These are phyloP conservation scores for Ips typographus DNA, from an alignment of 1,140 invertebrate species.

Conservation along the genomic window DNA sequence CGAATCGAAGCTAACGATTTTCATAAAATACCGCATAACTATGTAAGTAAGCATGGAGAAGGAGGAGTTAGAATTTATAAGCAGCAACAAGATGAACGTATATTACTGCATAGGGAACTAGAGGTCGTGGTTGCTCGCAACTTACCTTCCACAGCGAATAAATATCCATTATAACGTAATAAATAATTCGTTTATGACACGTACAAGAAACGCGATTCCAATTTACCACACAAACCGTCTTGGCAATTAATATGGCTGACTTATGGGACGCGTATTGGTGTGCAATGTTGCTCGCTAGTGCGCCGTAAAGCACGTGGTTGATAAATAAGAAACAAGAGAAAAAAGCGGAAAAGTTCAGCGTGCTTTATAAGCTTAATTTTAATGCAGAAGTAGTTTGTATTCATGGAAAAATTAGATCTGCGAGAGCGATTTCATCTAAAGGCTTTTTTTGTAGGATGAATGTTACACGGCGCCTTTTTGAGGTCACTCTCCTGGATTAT, in stretches of 20 bases:
- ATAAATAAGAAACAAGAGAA: too few relatives aligned
- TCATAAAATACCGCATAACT: neutral
- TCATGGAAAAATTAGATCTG: too few relatives aligned
- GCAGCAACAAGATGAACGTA: neutral
- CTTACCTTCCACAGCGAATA: constrained; percentile 30
- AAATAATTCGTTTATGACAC: constrained; percentile 41
- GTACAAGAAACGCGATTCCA: constrained; percentile 42
- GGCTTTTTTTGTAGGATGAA: too few relatives aligned
- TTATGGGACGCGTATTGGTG: constrained; percentile 25
- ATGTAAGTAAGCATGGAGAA: neutral
- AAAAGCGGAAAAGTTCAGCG: too few relatives aligned
- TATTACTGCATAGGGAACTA: constrained; percentile 20
- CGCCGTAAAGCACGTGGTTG: too few relatives aligned
- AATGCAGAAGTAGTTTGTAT: too few relatives aligned
- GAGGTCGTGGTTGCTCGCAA: constrained; percentile 21
- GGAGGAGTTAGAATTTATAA: neutral
- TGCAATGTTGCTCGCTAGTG: constrained; percentile 19
- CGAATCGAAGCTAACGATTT: neutral
- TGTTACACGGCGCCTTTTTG: too few relatives aligned
- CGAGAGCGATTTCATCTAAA: too few relatives aligned
- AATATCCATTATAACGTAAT: constrained; percentile 44
- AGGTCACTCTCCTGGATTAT: too few relatives aligned
- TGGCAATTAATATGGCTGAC: constrained; percentile 37
- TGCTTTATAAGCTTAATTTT: too few relatives aligned
- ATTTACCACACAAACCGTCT: constrained; percentile 36